Base-by-base conservation (phyloP, 1,140 invertebrate species). In the Drosophila bocqueti region DNA sequence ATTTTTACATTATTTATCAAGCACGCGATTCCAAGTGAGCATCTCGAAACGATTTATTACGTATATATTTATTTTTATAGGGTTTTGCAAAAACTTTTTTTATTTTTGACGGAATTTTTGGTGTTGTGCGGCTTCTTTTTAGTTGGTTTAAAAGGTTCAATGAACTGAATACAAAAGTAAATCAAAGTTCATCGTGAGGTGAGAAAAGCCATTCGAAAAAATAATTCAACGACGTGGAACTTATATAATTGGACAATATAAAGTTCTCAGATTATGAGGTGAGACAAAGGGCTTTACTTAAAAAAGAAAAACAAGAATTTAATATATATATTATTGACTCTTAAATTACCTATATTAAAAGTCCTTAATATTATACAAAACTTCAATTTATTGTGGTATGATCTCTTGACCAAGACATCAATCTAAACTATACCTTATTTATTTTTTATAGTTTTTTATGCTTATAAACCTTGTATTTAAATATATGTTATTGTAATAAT, bases 1-100 rank as follows among this genome's bases (percentile, higher is more conserved):
- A 52, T 73, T 73, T 73, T 72, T 73, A 72, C 55, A 73, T 74
- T 73, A 74, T 73, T 73, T 73, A 73, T 74, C n/a, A 74, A 43
- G 55, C 69, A 73, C 69, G 69, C 69, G 67, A 73, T 72, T 40
- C 54, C 54, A 47, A 73, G 69, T 42, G 69, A 69, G 69, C 66
- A 69, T 68, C 65, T 43, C 36, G 9, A 26, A 40, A 13, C 66
- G 36, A 60, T 73, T 60, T 54, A 73, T 73, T 73, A 73, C 71
- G 71, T 61, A 49, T 74, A 52, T 54, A 61, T 60, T 38, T 74
- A 40, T 47, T 45, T 60, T 65, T 77, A 57, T 67, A 49, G 58
- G 64, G 54, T 31, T 65, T 76, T 71, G 63, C 67, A 47, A 71
- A 47, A 71, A n/a, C 26, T 54, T 43, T 31, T 67, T 64, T 67